Evolutionary conservation across 2,113 vertebrate species (phyloP).

Genomic region (Cariama cristata): DNA sequence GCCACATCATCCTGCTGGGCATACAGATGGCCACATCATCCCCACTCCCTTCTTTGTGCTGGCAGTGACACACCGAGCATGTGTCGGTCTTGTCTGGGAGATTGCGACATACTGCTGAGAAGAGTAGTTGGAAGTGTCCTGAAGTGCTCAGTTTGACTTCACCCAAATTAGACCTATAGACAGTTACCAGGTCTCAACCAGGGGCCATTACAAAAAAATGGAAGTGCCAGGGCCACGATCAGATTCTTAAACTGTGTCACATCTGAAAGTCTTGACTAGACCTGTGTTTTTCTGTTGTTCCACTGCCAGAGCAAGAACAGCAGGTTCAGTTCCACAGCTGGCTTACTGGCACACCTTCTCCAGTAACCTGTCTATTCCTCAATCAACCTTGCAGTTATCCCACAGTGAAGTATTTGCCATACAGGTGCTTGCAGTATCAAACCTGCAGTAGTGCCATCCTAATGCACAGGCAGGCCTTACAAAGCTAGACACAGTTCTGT

Average conservation of each 20-base stretch:
- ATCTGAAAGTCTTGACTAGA: neutral
- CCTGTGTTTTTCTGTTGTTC: neutral
- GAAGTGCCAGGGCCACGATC: accelerated
- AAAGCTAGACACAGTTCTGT: neutral
- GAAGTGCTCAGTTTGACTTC: neutral
- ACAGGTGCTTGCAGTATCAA: neutral
- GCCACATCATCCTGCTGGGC: neutral
- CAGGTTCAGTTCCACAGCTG: neutral
- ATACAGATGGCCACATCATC: neutral
- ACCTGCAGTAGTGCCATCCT: neutral
- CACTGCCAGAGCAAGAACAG: neutral
- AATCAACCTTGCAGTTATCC: neutral
- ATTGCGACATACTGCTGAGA: neutral
- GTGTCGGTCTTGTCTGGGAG: neutral
- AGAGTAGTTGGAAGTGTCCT: neutral
- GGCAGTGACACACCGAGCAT: accelerated
- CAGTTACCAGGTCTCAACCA: neutral
- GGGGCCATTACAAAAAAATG: accelerated
- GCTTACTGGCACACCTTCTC: neutral
- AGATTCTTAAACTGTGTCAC: neutral
- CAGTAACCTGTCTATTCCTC: neutral
- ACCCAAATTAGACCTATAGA: neutral
- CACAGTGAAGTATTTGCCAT: neutral
- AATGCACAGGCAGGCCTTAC: neutral
- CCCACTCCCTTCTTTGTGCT: neutral